Evolutionary conservation across 1,140 invertebrate species (phyloP).

Genomic region (Papilio aristodemus): DNA sequence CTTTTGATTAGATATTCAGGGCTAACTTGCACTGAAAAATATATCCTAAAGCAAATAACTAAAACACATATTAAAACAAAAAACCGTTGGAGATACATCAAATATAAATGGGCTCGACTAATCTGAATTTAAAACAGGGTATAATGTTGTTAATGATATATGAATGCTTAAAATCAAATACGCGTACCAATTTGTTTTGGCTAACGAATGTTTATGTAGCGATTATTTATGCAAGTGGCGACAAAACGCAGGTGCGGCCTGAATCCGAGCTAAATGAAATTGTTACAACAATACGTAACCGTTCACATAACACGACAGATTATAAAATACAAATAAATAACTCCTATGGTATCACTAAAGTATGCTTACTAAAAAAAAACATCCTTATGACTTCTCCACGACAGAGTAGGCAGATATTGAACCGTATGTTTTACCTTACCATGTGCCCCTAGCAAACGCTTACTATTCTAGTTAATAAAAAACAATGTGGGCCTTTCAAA

Average conservation of each 20-base stretch:
- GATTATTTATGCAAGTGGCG: conserved; percentile 15
- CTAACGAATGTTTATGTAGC: conserved; percentile 25
- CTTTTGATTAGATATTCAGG: too few relatives aligned
- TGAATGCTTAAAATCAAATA: conserved; percentile 23
- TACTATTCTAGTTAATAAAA: too few relatives aligned
- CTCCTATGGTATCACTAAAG: too few relatives aligned
- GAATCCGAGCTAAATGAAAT: background rate
- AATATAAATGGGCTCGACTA: conserved; percentile 38
- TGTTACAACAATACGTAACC: background rate
- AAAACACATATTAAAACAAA: background rate
- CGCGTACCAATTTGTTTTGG: conserved; percentile 27
- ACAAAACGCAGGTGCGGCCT: conserved; percentile 2
- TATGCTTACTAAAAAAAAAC: too few relatives aligned
- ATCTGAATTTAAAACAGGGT: conserved; percentile 21
- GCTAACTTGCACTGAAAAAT: too few relatives aligned
- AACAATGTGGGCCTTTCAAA: too few relatives aligned
- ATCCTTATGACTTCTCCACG: too few relatives aligned
- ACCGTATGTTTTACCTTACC: too few relatives aligned
- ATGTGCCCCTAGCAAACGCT: too few relatives aligned
- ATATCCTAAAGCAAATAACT: too few relatives aligned
- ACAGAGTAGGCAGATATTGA: too few relatives aligned
- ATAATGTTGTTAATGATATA: conserved; percentile 22
- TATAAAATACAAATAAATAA: background rate
- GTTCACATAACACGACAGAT: background rate
- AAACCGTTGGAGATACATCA: background rate